Conservation (phyloP, 2,797 vertebrate species). For the Tadarida brasiliensis region DNA sequence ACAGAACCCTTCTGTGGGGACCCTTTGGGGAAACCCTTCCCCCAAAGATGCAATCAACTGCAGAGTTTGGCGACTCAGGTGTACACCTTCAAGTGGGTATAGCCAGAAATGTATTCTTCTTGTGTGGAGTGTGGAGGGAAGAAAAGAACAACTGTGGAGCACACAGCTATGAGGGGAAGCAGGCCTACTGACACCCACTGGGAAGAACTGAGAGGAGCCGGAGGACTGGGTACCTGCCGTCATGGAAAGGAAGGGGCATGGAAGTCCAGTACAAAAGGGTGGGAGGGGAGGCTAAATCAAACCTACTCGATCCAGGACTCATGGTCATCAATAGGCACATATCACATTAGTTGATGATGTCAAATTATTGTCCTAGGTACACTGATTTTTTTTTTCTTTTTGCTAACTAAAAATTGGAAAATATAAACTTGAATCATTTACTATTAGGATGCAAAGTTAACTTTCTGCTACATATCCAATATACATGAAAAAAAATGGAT, state of each 20-base stretch:
- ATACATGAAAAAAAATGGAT: conserved; percentile 15
- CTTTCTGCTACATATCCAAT: neutral
- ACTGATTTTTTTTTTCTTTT: neutral
- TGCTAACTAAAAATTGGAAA: neutral
- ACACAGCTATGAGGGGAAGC: neutral
- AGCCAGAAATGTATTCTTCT: neutral
- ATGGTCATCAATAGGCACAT: fast-evolving
- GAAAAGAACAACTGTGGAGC: neutral
- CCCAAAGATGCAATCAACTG: neutral
- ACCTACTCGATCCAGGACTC: neutral
- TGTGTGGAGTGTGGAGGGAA: neutral
- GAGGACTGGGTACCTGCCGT: neutral
- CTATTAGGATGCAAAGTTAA: neutral
- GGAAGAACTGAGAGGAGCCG: neutral
- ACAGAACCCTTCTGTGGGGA: too few relatives aligned
- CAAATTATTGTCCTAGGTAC: neutral
- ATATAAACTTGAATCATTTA: neutral
- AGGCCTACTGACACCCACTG: neutral
- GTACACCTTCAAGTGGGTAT: too few relatives aligned
- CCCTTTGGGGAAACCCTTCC: too few relatives aligned
- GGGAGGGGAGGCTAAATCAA: neutral
- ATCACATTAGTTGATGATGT: neutral
- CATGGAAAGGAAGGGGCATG: neutral
- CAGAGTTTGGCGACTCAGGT: neutral
- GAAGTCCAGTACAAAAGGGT: too few relatives aligned